These are phyloP conservation scores for Periphyllus acericola DNA, from an alignment of 2,888 invertebrate genomes.

Conservation along the genomic window DNA sequence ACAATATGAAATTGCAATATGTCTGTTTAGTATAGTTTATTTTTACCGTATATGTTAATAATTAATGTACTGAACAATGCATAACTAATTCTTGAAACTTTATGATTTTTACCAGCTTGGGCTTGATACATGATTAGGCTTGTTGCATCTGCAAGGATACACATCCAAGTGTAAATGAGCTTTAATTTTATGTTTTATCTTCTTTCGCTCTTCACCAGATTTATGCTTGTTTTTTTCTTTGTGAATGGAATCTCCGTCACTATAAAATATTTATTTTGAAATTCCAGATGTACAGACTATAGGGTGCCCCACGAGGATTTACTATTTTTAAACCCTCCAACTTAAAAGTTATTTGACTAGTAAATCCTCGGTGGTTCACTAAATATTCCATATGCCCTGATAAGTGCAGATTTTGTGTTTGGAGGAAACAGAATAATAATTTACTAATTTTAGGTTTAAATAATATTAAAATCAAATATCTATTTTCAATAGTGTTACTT, in stretches of 20 bases:
- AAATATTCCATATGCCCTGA: too few species aligned
- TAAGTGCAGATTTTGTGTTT: too few species aligned
- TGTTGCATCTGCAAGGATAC: conserved; percentile 6
- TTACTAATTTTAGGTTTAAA: too few species aligned
- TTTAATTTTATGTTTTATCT: conserved; percentile 37
- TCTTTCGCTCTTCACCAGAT: not conserved
- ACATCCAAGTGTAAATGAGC: conserved; percentile 19
- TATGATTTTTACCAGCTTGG: conserved; percentile 38
- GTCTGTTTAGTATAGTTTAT: not conserved
- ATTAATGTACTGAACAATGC: not conserved
- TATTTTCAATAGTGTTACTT: too few species aligned
- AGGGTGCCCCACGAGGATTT: too few species aligned
- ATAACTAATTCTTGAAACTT: not conserved
- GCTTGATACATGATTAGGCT: not conserved
- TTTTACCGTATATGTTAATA: not conserved
- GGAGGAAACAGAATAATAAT: too few species aligned
- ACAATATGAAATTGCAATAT: too few species aligned
- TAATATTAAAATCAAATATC: too few species aligned
- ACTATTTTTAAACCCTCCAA: not conserved
- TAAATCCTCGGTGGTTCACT: too few species aligned
- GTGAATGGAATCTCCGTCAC: conserved; percentile 9
- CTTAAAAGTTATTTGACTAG: too few species aligned
- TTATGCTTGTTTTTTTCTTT: not conserved
- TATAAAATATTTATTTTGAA: not conserved
- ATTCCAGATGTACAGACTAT: not conserved